These are phyloP conservation scores for Geodia barretti DNA, from an alignment of 37 sponge, comb jelly and placozoan species.

Conservation along the genomic window DNA sequence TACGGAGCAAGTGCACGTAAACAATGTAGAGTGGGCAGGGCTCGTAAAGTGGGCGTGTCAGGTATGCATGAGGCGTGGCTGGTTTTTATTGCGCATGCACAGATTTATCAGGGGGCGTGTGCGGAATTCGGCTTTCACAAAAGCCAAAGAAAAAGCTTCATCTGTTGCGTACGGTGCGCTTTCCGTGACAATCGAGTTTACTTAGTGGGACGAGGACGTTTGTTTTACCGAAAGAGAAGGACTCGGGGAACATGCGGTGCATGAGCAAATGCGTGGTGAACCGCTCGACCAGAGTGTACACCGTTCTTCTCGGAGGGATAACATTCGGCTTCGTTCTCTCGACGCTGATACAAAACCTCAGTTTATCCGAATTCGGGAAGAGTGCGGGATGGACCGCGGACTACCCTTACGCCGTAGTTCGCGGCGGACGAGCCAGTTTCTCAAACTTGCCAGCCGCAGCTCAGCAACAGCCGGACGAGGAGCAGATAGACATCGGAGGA, in stretches of 20 bases:
- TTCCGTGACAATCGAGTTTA: too few species aligned
- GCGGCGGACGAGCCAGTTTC: not conserved
- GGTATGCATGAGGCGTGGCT: too few species aligned
- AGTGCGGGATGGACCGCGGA: not conserved
- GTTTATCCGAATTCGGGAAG: not conserved
- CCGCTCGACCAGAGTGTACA: conserved; percentile 3
- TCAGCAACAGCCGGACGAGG: not conserved
- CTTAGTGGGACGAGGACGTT: too few species aligned
- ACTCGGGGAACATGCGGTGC: too few species aligned
- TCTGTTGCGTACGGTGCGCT: too few species aligned
- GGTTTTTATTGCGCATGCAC: too few species aligned
- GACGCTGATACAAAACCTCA: conserved; percentile 18
- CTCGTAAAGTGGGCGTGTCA: not conserved
- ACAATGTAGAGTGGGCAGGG: not conserved
- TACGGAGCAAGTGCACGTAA: not conserved
- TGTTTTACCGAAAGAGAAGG: too few species aligned
- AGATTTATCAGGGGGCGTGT: too few species aligned
- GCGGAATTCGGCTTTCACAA: too few species aligned
- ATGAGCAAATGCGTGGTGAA: conserved; percentile 33
- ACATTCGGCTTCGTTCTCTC: conserved; percentile 40
- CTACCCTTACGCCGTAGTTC: not conserved
- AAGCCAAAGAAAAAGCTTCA: too few species aligned
- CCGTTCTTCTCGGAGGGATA: conserved; percentile 27
- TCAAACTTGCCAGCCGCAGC: conserved; percentile 7
- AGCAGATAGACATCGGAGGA: not conserved